phyloP scores from a whole-genome alignment of 2,797 vertebrate species.

The Harpagifer antarcticus region DNA sequence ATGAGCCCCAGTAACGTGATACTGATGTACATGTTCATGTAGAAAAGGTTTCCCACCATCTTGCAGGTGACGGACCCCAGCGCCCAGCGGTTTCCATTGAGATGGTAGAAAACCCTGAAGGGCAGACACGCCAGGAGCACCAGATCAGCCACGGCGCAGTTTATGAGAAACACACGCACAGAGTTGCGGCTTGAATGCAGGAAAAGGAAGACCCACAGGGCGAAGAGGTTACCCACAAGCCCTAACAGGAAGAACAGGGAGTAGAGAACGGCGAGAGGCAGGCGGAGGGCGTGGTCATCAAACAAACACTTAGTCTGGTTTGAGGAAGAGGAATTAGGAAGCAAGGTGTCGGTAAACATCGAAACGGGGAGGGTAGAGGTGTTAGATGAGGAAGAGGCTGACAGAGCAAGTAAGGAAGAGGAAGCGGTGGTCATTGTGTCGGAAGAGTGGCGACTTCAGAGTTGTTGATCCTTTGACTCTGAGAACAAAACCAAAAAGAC shows the following conservation, averaged over 20 bases:
- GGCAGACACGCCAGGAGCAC: constrained; percentile 92
- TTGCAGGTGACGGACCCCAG: constrained; percentile 87
- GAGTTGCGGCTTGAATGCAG: constrained; percentile 91
- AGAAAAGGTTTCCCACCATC: constrained; percentile 90
- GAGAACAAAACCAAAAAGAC: background rate
- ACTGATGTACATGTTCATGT: constrained; percentile 91
- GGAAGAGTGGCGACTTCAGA: background rate
- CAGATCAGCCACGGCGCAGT: constrained; percentile 92
- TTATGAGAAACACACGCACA: constrained; percentile 93
- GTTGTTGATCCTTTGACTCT: constrained; percentile 26
- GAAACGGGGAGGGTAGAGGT: background rate
- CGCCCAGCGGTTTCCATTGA: constrained; percentile 84
- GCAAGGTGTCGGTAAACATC: background rate
- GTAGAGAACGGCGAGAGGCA: constrained; percentile 84
- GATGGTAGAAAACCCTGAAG: constrained; percentile 91
- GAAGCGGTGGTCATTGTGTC: constrained; percentile 34
- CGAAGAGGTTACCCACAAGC: constrained; percentile 89
- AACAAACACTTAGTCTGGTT: constrained; percentile 60
- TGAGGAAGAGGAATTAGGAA: background rate
- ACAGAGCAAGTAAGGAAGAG: background rate
- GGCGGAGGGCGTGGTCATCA: constrained; percentile 79
- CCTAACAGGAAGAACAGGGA: constrained; percentile 90
- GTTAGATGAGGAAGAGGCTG: background rate
- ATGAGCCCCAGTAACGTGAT: constrained; percentile 88
- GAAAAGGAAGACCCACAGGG: constrained; percentile 92